phyloP scores from a whole-genome alignment of 1,140 invertebrate genomes.

The Aphaenogaster ashmeadi region DNA sequence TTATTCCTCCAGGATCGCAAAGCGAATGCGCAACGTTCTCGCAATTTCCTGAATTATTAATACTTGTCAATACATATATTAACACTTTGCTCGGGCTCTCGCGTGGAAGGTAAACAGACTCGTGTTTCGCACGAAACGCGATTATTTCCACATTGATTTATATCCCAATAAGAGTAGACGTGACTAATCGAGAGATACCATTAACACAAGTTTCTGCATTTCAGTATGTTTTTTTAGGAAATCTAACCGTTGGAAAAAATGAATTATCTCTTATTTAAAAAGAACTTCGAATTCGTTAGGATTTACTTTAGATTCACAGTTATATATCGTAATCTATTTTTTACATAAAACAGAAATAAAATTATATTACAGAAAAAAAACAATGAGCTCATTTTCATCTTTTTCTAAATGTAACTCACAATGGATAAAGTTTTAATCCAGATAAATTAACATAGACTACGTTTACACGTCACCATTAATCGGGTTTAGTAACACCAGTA shows the following conservation, averaged over 20 bases:
- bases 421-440: neutral
- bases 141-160: constrained; percentile 12
- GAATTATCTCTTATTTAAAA: neutral
- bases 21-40: neutral
- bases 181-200: neutral
- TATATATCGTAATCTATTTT: neutral
- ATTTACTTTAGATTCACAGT: neutral
- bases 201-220: neutral
- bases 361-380: neutral
- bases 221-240: neutral
- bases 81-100: neutral
- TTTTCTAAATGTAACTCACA: neutral
- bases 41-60: neutral
- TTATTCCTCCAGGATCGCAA: neutral
- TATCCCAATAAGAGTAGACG: neutral
- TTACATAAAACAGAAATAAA: neutral
- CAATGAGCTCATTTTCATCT: neutral
- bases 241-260: neutral
- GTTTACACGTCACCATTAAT: too few species aligned
- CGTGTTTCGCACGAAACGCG: neutral
- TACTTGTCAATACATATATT: neutral
- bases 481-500: too few species aligned
- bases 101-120: neutral
- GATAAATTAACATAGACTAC: too few species aligned
- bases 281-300: neutral